A percentile compares a stretch with the other conserved stretches of the same genome.
These are phyloP conservation scores for Leucopternis melanops DNA, from an alignment of 2,113 vertebrate species.

Conservation along the genomic window DNA sequence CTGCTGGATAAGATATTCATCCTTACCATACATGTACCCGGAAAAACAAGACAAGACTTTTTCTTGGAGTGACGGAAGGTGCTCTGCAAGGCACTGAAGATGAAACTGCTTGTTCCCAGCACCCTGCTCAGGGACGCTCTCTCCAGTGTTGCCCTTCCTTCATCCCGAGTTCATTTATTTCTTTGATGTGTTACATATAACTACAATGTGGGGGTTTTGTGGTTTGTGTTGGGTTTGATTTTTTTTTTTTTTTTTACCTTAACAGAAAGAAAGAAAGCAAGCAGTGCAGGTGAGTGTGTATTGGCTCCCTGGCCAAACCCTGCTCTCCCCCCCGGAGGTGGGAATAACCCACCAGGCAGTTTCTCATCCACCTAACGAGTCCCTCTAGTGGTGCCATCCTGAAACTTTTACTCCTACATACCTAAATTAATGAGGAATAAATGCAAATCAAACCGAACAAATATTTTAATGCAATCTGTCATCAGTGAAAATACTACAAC, in stretches of 20 bases:
- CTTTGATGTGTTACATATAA: neutral
- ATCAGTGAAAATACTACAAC: neutral
- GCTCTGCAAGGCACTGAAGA: neutral
- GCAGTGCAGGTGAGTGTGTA: neutral
- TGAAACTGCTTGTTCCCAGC: neutral
- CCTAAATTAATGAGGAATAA: neutral
- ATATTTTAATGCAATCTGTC: neutral
- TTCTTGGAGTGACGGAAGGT: neutral
- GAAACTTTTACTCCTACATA: neutral
- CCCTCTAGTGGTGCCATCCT: neutral
- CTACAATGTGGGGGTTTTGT: neutral
- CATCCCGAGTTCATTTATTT: neutral
- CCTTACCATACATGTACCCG: neutral
- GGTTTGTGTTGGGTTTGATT: too few species aligned
- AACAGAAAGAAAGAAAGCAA: too few species aligned
- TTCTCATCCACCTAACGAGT: neutral
- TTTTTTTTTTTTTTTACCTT: too few species aligned
- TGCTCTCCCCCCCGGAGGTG: rapidly evolving
- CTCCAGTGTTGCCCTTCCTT: neutral
- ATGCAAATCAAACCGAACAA: neutral
- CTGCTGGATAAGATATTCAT: neutral
- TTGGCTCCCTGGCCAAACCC: neutral
- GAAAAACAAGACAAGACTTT: neutral
- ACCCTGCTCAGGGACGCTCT: neutral
- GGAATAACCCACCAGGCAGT: neutral